Evolutionary conservation across 2,113 vertebrate species (phyloP), one percentile per base, ranked within the genome.

Genomic region (Nannobrachium achirus): DNA sequence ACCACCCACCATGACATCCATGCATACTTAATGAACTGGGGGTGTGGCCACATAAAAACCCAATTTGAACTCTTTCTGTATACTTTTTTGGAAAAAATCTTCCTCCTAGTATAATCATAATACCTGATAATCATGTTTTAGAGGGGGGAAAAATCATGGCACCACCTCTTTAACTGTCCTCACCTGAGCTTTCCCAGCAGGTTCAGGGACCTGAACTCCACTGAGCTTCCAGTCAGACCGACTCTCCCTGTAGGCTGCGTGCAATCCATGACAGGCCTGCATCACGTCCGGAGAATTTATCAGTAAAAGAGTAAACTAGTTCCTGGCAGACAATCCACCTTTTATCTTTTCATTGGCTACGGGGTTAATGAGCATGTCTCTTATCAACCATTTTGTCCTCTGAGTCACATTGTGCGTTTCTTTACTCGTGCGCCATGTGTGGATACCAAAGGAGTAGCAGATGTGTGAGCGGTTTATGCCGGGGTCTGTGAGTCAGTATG

Each of bases 401-500:
- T 68, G 71, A 82, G 64, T 80, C 79, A 79, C 62, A 61, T 72
- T 7, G 19, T 62, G 14, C 16, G 18, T 40, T 52, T 79, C 25
- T 57, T 77, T 52, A 74, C 61, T 84, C 83, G 81, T 77, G 79
- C 76, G 39, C 33, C 46, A 9, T 19, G 64, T 46, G 71, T 61
- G 48, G 73, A 75, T 5, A 58, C 49, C 41, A 19, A 76, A 73
- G 61, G 46, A 46, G 46, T 69, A 25, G 78, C 88, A 81, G 78
- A 82, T 86, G 85, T 84, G 77, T 69, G 8, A 1, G 72, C 66
- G 80, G 76, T 75, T 79, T 59, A 58, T 51, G 69, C 72, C 46
- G 44, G 48, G n/a, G 56, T 60, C 48, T 66, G 62, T 73, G 69
- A 63, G 71, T 86, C 80, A 80, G 52, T 58, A 20, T 65, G 69